Evolutionary conservation across 2,113 vertebrate species (phyloP).

Genomic region (Microcebus ravelobensis): DNA sequence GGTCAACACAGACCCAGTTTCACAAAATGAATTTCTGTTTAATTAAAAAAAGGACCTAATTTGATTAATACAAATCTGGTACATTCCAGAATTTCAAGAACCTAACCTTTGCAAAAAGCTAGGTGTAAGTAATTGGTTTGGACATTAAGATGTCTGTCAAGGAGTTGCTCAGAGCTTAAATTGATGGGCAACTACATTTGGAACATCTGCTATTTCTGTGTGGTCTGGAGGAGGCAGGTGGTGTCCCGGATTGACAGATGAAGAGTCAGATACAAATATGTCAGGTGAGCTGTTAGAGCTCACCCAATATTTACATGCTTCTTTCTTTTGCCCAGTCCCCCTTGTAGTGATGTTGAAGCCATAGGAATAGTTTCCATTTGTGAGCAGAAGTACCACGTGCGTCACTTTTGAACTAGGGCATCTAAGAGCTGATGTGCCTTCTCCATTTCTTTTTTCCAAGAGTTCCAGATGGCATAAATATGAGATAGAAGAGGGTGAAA

Average conservation of each 20-base stretch:
- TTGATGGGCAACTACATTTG: background rate
- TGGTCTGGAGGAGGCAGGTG: background rate
- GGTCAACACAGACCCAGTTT: background rate
- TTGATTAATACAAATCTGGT: conserved; percentile 4
- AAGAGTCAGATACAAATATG: background rate
- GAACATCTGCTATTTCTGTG: background rate
- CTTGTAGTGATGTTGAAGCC: background rate
- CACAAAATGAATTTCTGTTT: background rate
- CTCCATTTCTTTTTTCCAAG: background rate
- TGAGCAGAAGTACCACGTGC: background rate
- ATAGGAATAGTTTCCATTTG: background rate
- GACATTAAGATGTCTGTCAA: background rate
- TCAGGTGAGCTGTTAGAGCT: background rate
- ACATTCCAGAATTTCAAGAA: background rate
- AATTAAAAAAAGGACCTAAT: background rate
- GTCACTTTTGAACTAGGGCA: background rate
- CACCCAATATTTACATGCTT: too few relatives aligned
- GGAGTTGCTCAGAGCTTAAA: background rate
- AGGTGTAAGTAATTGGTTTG: background rate
- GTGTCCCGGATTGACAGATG: background rate
- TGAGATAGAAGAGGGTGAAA: background rate
- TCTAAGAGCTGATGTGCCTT: background rate
- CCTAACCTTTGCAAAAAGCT: background rate
- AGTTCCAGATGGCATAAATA: background rate
- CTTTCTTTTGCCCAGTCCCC: background rate